Evolutionary conservation across 2,888 invertebrate species (phyloP).

Genomic region (Hemistola chrysoprasaria): DNA sequence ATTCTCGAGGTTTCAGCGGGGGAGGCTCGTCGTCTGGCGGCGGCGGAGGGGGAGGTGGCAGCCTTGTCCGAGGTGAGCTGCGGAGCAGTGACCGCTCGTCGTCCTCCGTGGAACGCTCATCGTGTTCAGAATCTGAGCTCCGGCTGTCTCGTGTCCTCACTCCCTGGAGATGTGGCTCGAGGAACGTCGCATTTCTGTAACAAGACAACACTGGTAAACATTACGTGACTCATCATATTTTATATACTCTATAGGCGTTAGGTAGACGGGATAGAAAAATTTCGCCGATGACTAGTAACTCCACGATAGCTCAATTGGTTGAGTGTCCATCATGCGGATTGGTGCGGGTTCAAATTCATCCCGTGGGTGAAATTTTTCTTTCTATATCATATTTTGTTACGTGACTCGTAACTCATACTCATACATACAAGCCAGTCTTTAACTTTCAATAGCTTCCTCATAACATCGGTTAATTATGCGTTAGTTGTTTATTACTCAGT

Average conservation of each 20-base stretch:
- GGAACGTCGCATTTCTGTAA: constrained; percentile 89
- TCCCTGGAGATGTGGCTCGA: constrained; percentile 88
- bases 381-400: too few relatives aligned
- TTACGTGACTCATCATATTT: too few relatives aligned
- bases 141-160: constrained; percentile 76
- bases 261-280: too few relatives aligned
- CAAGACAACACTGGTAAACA: too few relatives aligned
- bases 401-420: too few relatives aligned
- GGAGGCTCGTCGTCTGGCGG: constrained; percentile 74
- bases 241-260: too few relatives aligned
- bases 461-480: neutral
- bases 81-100: constrained; percentile 70
- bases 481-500: constrained; percentile 9
- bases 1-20: constrained; percentile 82
- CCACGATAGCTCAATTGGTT: too few relatives aligned
- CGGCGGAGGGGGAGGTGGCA: constrained; percentile 70
- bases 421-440: too few relatives aligned
- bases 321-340: too few relatives aligned
- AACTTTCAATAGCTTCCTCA: neutral
- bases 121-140: constrained; percentile 76
- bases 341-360: too few relatives aligned
- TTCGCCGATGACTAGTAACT: too few relatives aligned
- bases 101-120: constrained; percentile 76
- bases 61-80: constrained; percentile 69
- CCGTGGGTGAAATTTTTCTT: too few relatives aligned